Evolutionary conservation across 2,797 vertebrate species (phyloP), one percentile per base, ranked within the genome.

Genomic region (Tapera naevia): DNA sequence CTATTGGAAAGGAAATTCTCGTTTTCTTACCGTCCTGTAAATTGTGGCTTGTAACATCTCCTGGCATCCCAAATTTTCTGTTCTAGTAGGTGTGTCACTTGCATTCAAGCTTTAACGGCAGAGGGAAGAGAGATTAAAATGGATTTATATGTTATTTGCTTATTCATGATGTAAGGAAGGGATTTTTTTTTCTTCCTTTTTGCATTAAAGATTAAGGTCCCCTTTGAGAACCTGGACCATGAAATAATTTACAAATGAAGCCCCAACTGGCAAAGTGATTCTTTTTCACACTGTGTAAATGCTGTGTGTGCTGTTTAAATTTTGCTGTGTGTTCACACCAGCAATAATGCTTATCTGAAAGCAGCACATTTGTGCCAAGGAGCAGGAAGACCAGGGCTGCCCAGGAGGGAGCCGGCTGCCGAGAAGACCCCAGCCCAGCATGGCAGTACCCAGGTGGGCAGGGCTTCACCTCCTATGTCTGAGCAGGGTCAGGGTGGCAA

Each of bases 401-500:
- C 24, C 13, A 11, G 69, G 17, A 65, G 39, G 37, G 46, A 64
- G 23, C 15, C 0, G 2, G 39, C 51, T 37, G 43, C 48, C 1
- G 2, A 88, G 57, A 56, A 5, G 22, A 35, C 4, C n/a, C 28
- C 45, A 60, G 39, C n/a, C 30, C 2, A 5, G 22, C n/a, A 13
- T 0, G 1, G 17, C 53, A 78, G n/a, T 64, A 19, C 35, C 12
- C 46, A 53, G 3, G 1, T 2, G 24, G 35, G 28, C 50, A 72
- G 50, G 25, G 19, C 8, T 11, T 41, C 1, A 0, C 50, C 28
- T 16, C 22, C 8, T 30, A 30, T 27, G 3, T 14, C 51, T 1
- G 0, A 46, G 4, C 39, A 43, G 18, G 46, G 14, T 28, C 1
- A 0, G 61, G 33, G 27, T 51, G 27, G 24, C 1, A 4, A 17